A percentile compares a stretch with the other conserved stretches of the same genome.
Evolutionary conservation across 2,113 vertebrate species (phyloP).

Genomic region (Psephotus haematonotus): DNA sequence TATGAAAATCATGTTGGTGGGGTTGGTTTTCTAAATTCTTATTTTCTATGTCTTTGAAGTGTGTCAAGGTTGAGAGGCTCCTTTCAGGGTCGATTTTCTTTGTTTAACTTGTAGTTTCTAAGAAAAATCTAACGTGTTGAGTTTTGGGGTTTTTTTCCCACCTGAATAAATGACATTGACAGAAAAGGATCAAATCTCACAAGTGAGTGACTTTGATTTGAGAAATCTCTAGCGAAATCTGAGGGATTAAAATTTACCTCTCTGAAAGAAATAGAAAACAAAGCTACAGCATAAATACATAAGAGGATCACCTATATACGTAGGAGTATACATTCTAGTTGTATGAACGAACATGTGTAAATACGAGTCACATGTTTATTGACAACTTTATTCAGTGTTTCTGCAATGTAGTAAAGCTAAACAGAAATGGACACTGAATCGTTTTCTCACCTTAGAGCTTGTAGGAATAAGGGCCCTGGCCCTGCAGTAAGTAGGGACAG

Average conservation of each 20-base stretch:
- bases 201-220: background rate
- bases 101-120: background rate
- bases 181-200: background rate
- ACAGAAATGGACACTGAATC: background rate
- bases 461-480: background rate
- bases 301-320: background rate
- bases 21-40: background rate
- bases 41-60: background rate
- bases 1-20: background rate
- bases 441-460: background rate
- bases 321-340: accelerated
- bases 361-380: background rate
- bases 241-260: background rate
- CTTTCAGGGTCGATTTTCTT: background rate
- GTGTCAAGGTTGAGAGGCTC: background rate
- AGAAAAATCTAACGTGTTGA: background rate
- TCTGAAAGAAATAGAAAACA: background rate
- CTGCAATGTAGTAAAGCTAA: background rate
- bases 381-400: background rate
- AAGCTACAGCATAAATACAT: background rate
- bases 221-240: background rate
- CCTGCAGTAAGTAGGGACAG: background rate
- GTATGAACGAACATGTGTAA: background rate
- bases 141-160: accelerated
- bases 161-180: background rate